Percentiles rank a stretch among this genome's conserved stretches.
Evolutionary conservation across 1,140 invertebrate species (phyloP).

Genomic region (Heliconius hermathena): DNA sequence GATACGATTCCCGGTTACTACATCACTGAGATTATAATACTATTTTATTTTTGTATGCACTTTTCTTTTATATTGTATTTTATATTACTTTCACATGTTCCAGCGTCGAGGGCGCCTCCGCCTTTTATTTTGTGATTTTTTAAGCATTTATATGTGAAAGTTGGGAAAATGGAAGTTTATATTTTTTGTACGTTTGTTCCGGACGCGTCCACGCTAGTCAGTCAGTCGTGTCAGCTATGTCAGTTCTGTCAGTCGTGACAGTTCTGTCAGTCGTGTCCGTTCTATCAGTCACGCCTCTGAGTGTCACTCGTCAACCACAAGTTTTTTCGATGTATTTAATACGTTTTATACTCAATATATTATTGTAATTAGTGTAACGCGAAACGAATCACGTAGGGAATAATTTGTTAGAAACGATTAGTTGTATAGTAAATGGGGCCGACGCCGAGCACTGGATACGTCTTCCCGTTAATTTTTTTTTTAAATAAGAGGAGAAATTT

Average conservation of each 20-base stretch:
- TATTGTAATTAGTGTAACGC: constrained; percentile 65
- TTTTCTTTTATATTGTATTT: not conserved
- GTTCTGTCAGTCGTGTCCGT: not conserved
- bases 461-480: not conserved
- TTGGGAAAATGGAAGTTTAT: not conserved
- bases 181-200: constrained; percentile 3
- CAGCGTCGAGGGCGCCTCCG: constrained; percentile 3
- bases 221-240: not conserved
- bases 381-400: constrained; percentile 58
- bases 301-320: not conserved
- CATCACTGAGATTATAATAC: not conserved
- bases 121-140: constrained; percentile 3
- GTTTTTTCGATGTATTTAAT: constrained; percentile 76
- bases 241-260: not conserved
- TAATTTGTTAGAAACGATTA: constrained; percentile 54
- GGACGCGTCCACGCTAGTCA: not conserved
- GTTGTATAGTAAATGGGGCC: constrained; percentile 22
- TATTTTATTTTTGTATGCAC: constrained; percentile 1
- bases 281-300: not conserved
- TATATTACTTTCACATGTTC: not conserved
- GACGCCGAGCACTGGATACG: not conserved
- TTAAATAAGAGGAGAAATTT: not conserved
- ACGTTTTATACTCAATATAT: constrained; percentile 77
- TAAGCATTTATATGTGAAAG: constrained; percentile 3
- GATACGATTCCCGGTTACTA: not conserved